Percentiles rank a stretch among this genome's conserved stretches.
phyloP scores from a whole-genome alignment of 2,113 vertebrate species.

The Corythoichthys intestinalis region DNA sequence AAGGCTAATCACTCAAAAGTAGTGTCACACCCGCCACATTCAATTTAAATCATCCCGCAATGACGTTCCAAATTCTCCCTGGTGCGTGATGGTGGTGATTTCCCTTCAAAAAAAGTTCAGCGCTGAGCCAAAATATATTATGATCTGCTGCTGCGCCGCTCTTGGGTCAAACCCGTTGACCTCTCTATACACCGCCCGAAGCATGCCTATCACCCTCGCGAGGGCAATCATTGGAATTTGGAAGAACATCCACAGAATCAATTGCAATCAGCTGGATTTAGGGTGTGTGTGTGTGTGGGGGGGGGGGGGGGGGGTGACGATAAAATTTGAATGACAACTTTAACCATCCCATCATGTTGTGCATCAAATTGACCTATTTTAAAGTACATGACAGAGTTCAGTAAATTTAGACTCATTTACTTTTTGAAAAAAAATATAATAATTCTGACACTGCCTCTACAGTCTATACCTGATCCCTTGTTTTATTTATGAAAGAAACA shows the following conservation, averaged over 20 bases:
- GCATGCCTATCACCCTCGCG: slow-evolving; percentile 6
- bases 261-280: slow-evolving; percentile 18
- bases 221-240: slow-evolving; percentile 25
- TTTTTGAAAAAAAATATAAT: no score
- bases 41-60: slow-evolving; percentile 8
- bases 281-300: no score
- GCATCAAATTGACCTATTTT: not conserved
- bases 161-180: slow-evolving; percentile 17
- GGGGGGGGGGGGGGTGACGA: not conserved
- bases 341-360: not conserved
- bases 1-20: slow-evolving; percentile 13
- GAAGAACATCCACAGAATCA: slow-evolving; percentile 13
- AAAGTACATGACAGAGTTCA: not conserved
- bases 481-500: no score
- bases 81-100: slow-evolving; percentile 2
- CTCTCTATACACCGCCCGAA: slow-evolving; percentile 14
- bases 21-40: slow-evolving; percentile 7
- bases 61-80: not conserved
- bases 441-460: no score
- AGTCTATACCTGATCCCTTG: no score
- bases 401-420: not conserved
- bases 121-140: slow-evolving; percentile 11
- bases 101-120: not conserved
- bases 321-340: not conserved
- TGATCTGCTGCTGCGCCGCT: slow-evolving; percentile 13